These are phyloP conservation scores for Elysia crispata DNA, from an alignment of 2,888 invertebrate species.

Conservation along the genomic window DNA sequence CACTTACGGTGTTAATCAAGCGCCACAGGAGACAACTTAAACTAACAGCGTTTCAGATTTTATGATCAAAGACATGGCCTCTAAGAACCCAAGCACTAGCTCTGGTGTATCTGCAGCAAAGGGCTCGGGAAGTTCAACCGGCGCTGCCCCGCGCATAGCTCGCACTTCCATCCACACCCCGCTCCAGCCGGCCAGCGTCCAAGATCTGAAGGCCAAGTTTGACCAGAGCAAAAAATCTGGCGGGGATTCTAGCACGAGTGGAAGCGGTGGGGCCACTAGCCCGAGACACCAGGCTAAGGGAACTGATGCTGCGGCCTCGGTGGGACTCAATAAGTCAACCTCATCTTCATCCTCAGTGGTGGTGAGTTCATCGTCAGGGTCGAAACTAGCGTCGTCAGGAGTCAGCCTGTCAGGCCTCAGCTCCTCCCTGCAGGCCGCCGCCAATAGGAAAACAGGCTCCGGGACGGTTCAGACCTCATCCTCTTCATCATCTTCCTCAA, in stretches of 20 bases:
- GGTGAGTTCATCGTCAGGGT: neutral
- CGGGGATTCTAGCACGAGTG: neutral
- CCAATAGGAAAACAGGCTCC: constrained; percentile 35
- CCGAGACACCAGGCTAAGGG: neutral
- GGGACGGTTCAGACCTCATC: neutral
- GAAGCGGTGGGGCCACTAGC: constrained; percentile 14
- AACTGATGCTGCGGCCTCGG: neutral
- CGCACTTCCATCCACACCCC: constrained; percentile 54
- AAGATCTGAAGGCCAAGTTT: constrained; percentile 60
- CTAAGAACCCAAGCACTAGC: constrained; percentile 21
- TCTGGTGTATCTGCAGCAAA: neutral
- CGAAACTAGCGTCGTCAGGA: constrained; percentile 11
- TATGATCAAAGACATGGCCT: constrained; percentile 30
- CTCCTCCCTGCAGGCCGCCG: constrained; percentile 43
- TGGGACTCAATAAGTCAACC: neutral
- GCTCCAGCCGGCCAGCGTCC: constrained; percentile 58
- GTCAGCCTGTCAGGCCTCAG: constrained; percentile 39
- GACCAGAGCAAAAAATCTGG: constrained; percentile 49
- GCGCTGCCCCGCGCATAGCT: constrained; percentile 30
- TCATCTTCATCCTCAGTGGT: neutral
- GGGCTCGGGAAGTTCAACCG: constrained; percentile 5
- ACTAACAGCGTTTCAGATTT: neutral
- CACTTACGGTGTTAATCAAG: no score
- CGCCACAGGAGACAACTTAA: no score
- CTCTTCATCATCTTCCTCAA: constrained; percentile 3